phyloP scores from a whole-genome alignment of 2,113 vertebrate species.

The Nibea albiflora region DNA sequence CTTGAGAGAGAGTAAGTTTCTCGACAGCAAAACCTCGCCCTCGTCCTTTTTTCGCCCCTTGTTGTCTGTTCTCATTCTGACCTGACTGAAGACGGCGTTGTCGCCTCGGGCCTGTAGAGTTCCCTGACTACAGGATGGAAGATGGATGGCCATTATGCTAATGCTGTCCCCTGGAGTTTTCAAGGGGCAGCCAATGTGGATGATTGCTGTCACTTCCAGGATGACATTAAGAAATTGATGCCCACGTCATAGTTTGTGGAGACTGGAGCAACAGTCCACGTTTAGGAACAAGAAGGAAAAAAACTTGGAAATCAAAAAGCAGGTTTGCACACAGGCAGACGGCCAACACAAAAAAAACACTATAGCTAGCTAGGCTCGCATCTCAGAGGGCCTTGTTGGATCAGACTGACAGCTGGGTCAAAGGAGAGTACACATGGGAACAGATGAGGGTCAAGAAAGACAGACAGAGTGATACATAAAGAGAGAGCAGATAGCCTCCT shows the following conservation, averaged over 20 bases:
- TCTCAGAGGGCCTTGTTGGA: not conserved
- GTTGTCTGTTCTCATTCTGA: conserved; percentile 6
- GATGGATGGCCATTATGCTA: conserved; percentile 16
- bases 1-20: not conserved
- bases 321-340: not conserved
- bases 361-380: not conserved
- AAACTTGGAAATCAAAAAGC: not conserved
- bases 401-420: conserved; percentile 15
- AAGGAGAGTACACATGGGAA: not conserved
- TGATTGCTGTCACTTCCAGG: conserved; percentile 6
- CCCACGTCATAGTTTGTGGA: not conserved
- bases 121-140: not conserved
- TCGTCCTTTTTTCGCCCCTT: not conserved
- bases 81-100: not conserved
- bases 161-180: conserved; percentile 10
- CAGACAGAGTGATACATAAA: not conserved
- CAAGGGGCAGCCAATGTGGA: not conserved
- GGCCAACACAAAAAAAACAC: not conserved
- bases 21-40: not conserved
- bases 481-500: conserved; percentile 26
- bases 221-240: not conserved
- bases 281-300: not conserved
- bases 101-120: not conserved
- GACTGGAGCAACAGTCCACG: not conserved
- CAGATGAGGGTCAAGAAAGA: conserved; percentile 9